A percentile compares a stretch with the other conserved stretches of the same genome.
Evolutionary conservation across 2,113 vertebrate genomes (phyloP).

Genomic region (Okapia johnstoni): DNA sequence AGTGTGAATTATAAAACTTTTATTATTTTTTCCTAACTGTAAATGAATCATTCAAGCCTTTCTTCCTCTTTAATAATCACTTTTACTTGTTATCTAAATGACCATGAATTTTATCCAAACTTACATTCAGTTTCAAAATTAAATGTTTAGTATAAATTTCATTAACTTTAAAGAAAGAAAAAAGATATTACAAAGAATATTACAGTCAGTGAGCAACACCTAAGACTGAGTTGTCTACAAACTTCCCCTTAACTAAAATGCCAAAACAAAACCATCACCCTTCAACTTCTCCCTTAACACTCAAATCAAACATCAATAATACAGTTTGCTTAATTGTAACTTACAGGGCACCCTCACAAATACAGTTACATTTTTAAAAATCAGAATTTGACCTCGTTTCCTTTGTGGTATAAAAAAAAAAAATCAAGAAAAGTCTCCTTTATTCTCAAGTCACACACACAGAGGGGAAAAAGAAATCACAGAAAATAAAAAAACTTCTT

Average conservation of each 20-base stretch:
- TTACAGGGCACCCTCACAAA: not conserved
- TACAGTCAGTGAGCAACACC: not conserved
- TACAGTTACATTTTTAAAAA: constrained; percentile 9
- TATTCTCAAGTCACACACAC: constrained; percentile 22
- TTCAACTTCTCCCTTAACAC: constrained; percentile 18
- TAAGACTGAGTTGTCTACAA: constrained; percentile 28
- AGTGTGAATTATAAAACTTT: not conserved
- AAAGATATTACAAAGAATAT: not conserved
- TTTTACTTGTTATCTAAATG: constrained; percentile 28
- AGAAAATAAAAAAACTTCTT: not conserved
- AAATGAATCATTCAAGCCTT: not conserved
- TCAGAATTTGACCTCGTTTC: constrained; percentile 31
- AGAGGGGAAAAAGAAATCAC: not conserved
- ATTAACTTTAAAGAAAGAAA: constrained; percentile 15
- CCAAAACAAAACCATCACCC: not conserved
- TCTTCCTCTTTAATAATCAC: constrained; percentile 10
- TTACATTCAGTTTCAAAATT: not conserved
- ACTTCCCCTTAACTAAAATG: constrained; percentile 30
- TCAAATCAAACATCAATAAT: not conserved
- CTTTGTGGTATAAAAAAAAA: constrained; percentile 2
- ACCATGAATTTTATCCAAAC: not conserved
- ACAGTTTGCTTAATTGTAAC: constrained; percentile 10
- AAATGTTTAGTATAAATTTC: not conserved
- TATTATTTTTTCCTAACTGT: constrained; percentile 12
- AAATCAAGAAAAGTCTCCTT: constrained; percentile 17